phyloP scores from a whole-genome alignment of 2,113 vertebrate species.

The Calyptommatus sinebrachiatus region DNA sequence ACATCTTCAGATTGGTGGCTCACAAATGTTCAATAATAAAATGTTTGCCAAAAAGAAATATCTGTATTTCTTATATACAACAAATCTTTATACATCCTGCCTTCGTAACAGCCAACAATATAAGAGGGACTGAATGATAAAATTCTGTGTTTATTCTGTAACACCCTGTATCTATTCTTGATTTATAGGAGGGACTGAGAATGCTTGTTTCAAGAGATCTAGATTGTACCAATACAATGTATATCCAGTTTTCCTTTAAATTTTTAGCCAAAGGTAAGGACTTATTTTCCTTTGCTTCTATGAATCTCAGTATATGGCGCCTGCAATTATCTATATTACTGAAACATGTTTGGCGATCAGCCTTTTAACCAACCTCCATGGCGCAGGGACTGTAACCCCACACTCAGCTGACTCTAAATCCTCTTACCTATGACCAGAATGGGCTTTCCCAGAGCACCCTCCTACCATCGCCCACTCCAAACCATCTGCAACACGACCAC shows the following conservation, averaged over 20 bases:
- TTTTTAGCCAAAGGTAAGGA: slow-evolving; percentile 93
- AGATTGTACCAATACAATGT: slow-evolving; percentile 88
- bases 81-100: background rate
- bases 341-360: too few species aligned
- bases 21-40: background rate
- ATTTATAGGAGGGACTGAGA: slow-evolving; percentile 87
- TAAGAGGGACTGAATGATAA: background rate
- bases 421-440: too few species aligned
- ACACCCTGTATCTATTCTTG: slow-evolving; percentile 30
- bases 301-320: too few species aligned
- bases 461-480: too few species aligned
- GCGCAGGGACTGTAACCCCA: too few species aligned
- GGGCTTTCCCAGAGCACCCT: too few species aligned
- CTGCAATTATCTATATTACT: too few species aligned
- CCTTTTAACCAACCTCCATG: too few species aligned
- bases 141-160: background rate
- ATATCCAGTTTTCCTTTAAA: slow-evolving; percentile 95
- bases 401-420: too few species aligned
- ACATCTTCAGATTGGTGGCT: background rate
- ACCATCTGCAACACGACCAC: too few species aligned
- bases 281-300: slow-evolving; percentile 4
- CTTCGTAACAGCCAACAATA: background rate
- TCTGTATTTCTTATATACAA: background rate
- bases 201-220: slow-evolving; percentile 94
- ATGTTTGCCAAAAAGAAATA: background rate